These are phyloP conservation scores for Eremophila alpestris DNA, from an alignment of 2,797 vertebrate genomes.

Conservation along the genomic window DNA sequence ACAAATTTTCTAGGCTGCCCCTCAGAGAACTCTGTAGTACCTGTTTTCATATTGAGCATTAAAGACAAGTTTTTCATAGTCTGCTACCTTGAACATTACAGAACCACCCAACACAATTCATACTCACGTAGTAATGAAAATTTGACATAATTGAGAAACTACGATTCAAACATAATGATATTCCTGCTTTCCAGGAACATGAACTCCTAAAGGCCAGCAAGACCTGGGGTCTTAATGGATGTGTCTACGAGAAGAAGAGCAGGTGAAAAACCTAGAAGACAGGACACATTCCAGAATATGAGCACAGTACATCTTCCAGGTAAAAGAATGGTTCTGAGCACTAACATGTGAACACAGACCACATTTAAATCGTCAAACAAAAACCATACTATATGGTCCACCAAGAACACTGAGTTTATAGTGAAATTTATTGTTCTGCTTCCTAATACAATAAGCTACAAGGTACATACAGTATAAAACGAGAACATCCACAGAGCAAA, in stretches of 20 bases:
- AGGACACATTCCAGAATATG: neutral
- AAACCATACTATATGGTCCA: constrained; percentile 59
- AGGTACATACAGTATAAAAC: constrained; percentile 84
- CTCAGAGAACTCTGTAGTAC: neutral
- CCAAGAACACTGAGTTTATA: constrained; percentile 73
- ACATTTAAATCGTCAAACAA: constrained; percentile 64
- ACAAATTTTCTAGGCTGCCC: neutral
- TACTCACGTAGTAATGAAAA: neutral
- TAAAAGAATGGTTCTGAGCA: neutral
- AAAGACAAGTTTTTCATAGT: neutral
- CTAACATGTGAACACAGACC: constrained; percentile 36
- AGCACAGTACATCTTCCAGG: constrained; percentile 14
- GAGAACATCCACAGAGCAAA: constrained; percentile 79
- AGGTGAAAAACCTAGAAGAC: constrained; percentile 25
- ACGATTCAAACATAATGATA: neutral
- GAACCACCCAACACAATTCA: neutral
- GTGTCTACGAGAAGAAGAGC: neutral
- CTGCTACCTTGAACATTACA: constrained; percentile 24
- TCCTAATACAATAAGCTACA: constrained; percentile 82
- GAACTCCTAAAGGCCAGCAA: constrained; percentile 25
- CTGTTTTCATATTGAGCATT: neutral
- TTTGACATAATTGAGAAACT: neutral
- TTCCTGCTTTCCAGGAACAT: constrained; percentile 10
- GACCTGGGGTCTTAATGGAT: constrained; percentile 7
- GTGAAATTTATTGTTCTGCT: constrained; percentile 83